phyloP scores from a whole-genome alignment of 30 jellyfish, hydroid and myxozoan genomes.

The Morbakka virulenta region DNA sequence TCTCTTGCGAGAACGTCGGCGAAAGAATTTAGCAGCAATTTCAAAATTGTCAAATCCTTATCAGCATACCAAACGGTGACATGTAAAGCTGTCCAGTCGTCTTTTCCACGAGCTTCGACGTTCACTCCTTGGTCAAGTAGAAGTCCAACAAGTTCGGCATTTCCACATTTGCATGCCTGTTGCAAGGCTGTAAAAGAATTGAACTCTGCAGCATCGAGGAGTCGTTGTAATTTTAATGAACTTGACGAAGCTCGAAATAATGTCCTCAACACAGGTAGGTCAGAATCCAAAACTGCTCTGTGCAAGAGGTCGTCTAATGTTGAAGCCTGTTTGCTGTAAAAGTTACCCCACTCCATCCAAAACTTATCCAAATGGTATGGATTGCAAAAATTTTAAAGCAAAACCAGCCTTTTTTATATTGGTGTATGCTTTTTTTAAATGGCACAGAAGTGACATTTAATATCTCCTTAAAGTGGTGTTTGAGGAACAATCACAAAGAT shows the following conservation, averaged over 20 bases:
- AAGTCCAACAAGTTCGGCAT: conserved; percentile 12
- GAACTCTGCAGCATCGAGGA: conserved; percentile 25
- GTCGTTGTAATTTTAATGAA: conserved; percentile 4
- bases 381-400: too few relatives aligned
- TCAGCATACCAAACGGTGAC: conserved; percentile 43
- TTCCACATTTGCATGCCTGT: conserved; percentile 33
- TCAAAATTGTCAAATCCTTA: neutral
- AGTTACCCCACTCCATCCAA: too few relatives aligned
- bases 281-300: conserved; percentile 17
- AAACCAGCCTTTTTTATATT: too few relatives aligned
- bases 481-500: too few relatives aligned
- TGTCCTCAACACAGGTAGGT: conserved; percentile 8
- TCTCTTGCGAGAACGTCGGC: conserved; percentile 58
- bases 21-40: conserved; percentile 42
- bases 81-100: conserved; percentile 75
- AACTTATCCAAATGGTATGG: too few relatives aligned
- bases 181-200: conserved; percentile 46
- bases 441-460: too few relatives aligned
- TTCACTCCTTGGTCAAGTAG: conserved; percentile 47
- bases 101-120: conserved; percentile 41
- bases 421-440: too few relatives aligned
- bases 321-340: too few relatives aligned
- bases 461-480: too few relatives aligned
- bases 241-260: neutral
- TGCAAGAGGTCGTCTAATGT: too few relatives aligned